Evolutionary conservation across 1,140 invertebrate species (phyloP).

Genomic region (Paracyclopina nana): DNA sequence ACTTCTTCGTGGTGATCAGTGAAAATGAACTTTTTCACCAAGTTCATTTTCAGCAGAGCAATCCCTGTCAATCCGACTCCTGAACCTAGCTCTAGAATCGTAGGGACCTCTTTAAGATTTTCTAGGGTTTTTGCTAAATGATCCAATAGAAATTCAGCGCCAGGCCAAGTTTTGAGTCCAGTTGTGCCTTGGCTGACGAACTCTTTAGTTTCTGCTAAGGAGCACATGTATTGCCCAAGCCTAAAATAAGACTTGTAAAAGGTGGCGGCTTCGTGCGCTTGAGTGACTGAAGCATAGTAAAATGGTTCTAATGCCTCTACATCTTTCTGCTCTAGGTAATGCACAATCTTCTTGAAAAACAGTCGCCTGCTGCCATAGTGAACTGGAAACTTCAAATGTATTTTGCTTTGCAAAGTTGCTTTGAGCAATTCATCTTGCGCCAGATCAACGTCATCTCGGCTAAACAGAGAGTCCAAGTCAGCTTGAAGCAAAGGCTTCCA

Average conservation of each 20-base stretch:
- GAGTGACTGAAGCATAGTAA: not conserved
- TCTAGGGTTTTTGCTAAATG: not conserved
- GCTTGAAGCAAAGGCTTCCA: not conserved
- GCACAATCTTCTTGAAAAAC: conserved; percentile 2
- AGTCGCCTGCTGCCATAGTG: not conserved
- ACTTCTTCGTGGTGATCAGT: conserved; percentile 2
- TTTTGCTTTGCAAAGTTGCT: not conserved
- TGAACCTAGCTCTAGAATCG: conserved; percentile 4
- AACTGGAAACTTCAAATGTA: no score
- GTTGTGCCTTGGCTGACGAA: conserved; percentile 6
- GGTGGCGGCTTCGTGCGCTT: not conserved
- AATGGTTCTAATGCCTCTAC: not conserved
- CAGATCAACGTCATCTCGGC: not conserved
- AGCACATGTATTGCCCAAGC: not conserved
- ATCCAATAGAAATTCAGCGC: not conserved
- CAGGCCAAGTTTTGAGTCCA: conserved; percentile 2
- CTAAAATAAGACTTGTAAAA: not conserved
- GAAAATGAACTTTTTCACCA: not conserved
- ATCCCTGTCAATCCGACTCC: not conserved
- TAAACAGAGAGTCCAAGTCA: not conserved
- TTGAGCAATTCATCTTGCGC: not conserved
- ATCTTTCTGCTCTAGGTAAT: not conserved
- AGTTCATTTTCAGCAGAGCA: not conserved
- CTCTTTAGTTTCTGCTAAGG: not conserved
- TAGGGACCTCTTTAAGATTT: not conserved